Evolutionary conservation across 2,113 vertebrate species (phyloP), one percentile per base, ranked within the genome.

Genomic region (Channa argus): DNA sequence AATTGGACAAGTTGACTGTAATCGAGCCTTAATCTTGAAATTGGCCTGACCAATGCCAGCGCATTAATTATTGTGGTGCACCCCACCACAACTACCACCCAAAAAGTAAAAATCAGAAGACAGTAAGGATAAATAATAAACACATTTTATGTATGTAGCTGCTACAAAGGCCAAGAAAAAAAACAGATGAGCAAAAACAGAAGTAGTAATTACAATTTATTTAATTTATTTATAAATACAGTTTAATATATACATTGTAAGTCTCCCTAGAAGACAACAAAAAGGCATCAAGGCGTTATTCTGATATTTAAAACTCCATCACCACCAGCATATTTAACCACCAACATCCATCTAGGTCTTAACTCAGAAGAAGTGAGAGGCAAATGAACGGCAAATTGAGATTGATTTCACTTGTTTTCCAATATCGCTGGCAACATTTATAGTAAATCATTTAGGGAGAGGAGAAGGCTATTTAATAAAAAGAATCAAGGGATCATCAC

Each of bases 281-380:
- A 94, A 94, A 95, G 93, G 94, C 94, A 94, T 93, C 88, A 86
- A 93, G 94, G 94, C 90, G 92, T 94, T 92, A 91, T 90, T 92
- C 76, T 88, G 83, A 92, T 92, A 92, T 92, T 84, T 83, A 86
- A 83, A 90, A 85, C 66, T 77, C 85, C 77, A 79, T 81, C 79
- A 85, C 78, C 77, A 85, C 68, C 56, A 41, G 73, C 73, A 56
- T 38, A 54, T 58, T 67, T 52, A 71, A 83, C 79, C 63, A 69
- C 85, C 70, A 76, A 84, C 86, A 89, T 86, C 84, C 84, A 74
- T 3, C 60, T 79, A 55, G 44, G 63, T 64, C 50, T 68, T 9
- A 47, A 59, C 77, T 83, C 67, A 73, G 49, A 82, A 51, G 10
- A 51, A 24, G 61, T 13, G 6, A 51, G 61, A 83, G 34, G 75